Percentiles rank a stretch among this genome's conserved stretches.
Conservation (phyloP, 2,888 invertebrate genomes). For the Cheilosia vernalis region DNA sequence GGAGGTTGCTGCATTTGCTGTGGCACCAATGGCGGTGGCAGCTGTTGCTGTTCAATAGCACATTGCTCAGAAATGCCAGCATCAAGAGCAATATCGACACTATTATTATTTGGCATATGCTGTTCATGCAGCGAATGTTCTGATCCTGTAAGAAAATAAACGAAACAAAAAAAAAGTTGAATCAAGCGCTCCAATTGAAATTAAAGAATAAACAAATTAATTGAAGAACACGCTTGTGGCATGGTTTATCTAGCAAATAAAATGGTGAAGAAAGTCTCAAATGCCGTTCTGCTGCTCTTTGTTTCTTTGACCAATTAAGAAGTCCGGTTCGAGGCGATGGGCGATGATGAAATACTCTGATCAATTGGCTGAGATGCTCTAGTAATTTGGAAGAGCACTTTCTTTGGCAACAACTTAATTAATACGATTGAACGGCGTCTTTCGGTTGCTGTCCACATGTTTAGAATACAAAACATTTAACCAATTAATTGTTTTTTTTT, state of each 20-base stretch:
- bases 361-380: constrained; percentile 3
- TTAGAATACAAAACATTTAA: constrained; percentile 50
- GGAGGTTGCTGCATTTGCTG: constrained; percentile 42
- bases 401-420: constrained; percentile 56
- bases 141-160: constrained; percentile 49
- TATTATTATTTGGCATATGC: constrained; percentile 53
- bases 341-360: constrained; percentile 16
- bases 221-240: not conserved
- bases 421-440: constrained; percentile 28
- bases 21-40: constrained; percentile 23
- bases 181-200: constrained; percentile 4
- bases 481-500: constrained; percentile 24
- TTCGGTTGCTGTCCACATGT: constrained; percentile 30
- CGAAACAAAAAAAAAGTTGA: not conserved
- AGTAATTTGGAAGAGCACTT: constrained; percentile 18
- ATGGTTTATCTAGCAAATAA: constrained; percentile 4
- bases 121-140: constrained; percentile 68
- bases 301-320: constrained; percentile 41
- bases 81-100: constrained; percentile 54
- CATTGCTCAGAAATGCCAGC: constrained; percentile 64
- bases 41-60: constrained; percentile 41
- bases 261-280: not conserved
- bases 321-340: not conserved
- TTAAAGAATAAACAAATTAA: constrained; percentile 12
- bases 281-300: not conserved